Evolutionary conservation across 2,113 vertebrate genomes (phyloP).

Genomic region (Erythrocercus mccallii): DNA sequence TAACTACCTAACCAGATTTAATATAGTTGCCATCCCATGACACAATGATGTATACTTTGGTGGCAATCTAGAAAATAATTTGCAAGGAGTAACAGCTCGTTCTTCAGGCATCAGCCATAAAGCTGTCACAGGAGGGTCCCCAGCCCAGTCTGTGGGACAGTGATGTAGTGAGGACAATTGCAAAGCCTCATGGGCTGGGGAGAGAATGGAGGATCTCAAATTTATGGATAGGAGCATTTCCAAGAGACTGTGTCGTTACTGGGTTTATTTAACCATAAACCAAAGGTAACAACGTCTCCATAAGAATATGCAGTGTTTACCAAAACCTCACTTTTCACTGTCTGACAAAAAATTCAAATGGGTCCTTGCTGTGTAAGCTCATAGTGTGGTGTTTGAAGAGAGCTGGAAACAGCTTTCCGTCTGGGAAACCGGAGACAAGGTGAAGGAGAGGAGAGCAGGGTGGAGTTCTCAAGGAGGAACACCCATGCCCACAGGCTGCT

Average conservation of each 20-base stretch:
- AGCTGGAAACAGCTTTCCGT: background rate
- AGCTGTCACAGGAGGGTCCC: background rate
- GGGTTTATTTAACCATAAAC: conserved; percentile 35
- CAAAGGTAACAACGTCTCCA: background rate
- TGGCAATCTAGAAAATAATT: conserved; percentile 23
- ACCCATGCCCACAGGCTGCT: background rate
- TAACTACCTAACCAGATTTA: conserved; percentile 46
- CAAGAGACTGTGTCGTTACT: background rate
- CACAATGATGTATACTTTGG: conserved; percentile 27
- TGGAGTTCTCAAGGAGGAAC: background rate
- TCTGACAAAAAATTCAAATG: background rate
- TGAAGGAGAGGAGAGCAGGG: background rate
- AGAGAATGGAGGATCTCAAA: background rate
- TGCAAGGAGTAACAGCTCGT: conserved; percentile 1
- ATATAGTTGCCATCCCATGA: conserved; percentile 15
- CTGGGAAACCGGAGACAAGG: background rate
- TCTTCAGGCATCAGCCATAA: conserved; percentile 16
- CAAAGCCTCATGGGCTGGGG: background rate
- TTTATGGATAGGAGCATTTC: background rate
- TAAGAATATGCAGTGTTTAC: background rate
- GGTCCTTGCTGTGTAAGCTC: background rate
- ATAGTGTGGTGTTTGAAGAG: background rate
- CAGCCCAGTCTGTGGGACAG: background rate
- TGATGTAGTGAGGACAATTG: background rate
- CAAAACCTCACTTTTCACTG: background rate